Evolutionary conservation across 2,888 invertebrate species (phyloP).

Genomic region (Buathra laborator): DNA sequence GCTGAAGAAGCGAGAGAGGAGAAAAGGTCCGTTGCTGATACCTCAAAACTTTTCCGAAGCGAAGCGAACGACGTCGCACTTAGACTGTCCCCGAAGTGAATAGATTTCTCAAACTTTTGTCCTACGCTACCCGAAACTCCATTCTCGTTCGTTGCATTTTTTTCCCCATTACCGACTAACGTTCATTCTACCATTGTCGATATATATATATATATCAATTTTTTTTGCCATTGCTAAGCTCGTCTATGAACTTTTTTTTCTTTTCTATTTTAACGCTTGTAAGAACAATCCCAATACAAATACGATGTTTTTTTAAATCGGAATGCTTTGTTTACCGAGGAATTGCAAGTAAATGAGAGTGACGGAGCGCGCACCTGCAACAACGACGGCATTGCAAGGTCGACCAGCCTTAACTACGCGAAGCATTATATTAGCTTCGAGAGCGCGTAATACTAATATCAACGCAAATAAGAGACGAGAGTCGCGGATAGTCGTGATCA

Average conservation of each 20-base stretch:
- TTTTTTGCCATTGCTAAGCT: background rate
- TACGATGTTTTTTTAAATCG: background rate
- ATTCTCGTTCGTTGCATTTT: slow-evolving; percentile 18
- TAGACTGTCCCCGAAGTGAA: slow-evolving; percentile 43
- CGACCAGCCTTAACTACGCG: slow-evolving; percentile 50
- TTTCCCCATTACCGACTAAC: slow-evolving; percentile 9
- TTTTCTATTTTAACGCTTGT: background rate
- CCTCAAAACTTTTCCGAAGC: slow-evolving; percentile 63
- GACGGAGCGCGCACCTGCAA: slow-evolving; percentile 22
- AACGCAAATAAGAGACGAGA: slow-evolving; percentile 55
- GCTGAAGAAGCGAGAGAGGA: background rate
- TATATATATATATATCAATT: background rate
- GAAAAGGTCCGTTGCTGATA: slow-evolving; percentile 1
- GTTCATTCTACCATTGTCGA: slow-evolving; percentile 18
- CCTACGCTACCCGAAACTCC: slow-evolving; percentile 11
- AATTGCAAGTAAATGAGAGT: slow-evolving; percentile 13
- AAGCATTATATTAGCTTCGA: slow-evolving; percentile 38
- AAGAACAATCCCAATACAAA: background rate
- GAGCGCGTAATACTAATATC: slow-evolving; percentile 43
- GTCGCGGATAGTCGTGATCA: slow-evolving; percentile 35
- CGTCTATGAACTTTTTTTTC: slow-evolving; percentile 3
- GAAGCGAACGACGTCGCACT: slow-evolving; percentile 55
- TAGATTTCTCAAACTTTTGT: slow-evolving; percentile 63
- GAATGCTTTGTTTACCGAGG: background rate
- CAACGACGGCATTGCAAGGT: slow-evolving; percentile 68